Evolutionary conservation across 2,888 invertebrate genomes (phyloP), one percentile per base, ranked within the genome.

Genomic region (Cylloceria caligata): DNA sequence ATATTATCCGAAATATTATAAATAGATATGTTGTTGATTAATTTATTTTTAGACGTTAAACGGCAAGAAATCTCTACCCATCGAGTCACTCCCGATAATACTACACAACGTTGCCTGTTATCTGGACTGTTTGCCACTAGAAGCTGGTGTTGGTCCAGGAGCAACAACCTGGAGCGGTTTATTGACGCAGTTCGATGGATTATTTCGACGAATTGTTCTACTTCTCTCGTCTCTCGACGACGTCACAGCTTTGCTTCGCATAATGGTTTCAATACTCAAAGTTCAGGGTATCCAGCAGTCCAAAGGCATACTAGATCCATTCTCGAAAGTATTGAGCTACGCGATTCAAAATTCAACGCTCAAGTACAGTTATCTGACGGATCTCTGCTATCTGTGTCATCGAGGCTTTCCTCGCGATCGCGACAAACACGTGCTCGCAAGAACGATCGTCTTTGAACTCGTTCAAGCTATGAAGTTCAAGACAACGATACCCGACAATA

Each of bases 391-490:
- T 80, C 95, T 98, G 13, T 98, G 98, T 91, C 97, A 97, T 90
- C 95, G 98, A 86, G 97, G 97, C 7, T 98, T 99, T 92, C 95
- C 95, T 6, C 91, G 96, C 94, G 99, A 99, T 93, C 94, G 99
- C 24, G 99, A 99, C 93, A 99, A 98, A 94, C 94, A 98, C 91
- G 95, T 97, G 84, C 94, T 99, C 62, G 97, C 98, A 69, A 94
- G 99, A 69, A 97, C 98, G 89, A 95, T 99, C 72, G 97, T 99
- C 55, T 97, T 96, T 91, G 99, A 99, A 93, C 94, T 99, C 86
- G 96, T 99, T 62, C 98, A 99, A 92, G 99, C 98, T 0, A 94
- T 99, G 81, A 97, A 99, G 92, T 99, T 99, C 92, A 99, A 99
- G 94, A 96, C 96, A 11, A 96, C 96, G 42, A 96, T 99, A 86